These are phyloP conservation scores for Spisula solida DNA, from an alignment of 2,888 invertebrate species.

Conservation along the genomic window DNA sequence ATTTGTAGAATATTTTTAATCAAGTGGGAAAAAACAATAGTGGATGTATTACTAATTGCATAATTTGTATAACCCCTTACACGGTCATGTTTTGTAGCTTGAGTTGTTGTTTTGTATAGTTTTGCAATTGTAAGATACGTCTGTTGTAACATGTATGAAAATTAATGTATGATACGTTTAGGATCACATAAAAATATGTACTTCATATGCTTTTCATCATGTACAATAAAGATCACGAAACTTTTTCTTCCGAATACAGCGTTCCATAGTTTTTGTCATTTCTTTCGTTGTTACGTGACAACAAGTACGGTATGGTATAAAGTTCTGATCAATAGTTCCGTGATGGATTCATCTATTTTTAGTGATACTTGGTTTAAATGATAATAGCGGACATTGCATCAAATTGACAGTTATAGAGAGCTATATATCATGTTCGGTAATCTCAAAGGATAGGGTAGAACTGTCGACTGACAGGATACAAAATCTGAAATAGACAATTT, in stretches of 20 bases:
- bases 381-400: conserved; percentile 13
- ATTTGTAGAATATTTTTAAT: too few relatives aligned
- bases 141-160: too few relatives aligned
- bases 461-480: background rate
- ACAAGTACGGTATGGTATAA: background rate
- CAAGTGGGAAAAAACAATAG: too few relatives aligned
- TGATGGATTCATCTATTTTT: background rate
- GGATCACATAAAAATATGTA: too few relatives aligned
- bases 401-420: background rate
- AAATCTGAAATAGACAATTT: background rate
- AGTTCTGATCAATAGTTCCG: conserved; percentile 12
- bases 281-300: background rate
- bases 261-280: background rate
- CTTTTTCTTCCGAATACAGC: background rate
- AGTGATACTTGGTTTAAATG: conserved; percentile 17
- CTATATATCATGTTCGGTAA: background rate
- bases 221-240: too few relatives aligned
- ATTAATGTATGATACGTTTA: too few relatives aligned
- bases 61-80: too few relatives aligned
- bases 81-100: too few relatives aligned
- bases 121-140: too few relatives aligned
- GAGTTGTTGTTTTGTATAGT: too few relatives aligned
- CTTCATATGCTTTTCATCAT: too few relatives aligned
- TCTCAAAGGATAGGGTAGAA: background rate
- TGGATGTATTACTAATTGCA: too few relatives aligned